Base-by-base conservation (phyloP, 2,888 invertebrate genomes). In the Halictus quadricinctus region DNA sequence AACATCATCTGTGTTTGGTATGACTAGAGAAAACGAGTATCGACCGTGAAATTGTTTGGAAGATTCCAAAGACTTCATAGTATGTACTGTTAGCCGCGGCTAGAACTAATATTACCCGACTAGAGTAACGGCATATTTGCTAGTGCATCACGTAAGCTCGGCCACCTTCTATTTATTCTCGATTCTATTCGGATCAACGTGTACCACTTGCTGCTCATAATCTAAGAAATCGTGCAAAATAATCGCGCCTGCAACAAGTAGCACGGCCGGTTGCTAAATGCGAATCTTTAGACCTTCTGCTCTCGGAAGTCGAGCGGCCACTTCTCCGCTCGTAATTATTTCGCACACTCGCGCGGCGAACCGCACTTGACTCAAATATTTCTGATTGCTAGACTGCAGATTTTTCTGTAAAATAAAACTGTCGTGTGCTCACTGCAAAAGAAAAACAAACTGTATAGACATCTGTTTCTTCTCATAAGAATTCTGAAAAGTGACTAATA, bases 81-180 rank as follows among this genome's bases (percentile, higher is more conserved):
- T 74, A 36, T 36, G 36, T 36, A 46, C 50, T 78, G 75, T 66
- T 54, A 70, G 83, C 58, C 25, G 78, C 72, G 50, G 72, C 74
- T 79, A 78, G 75, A 72, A 78, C 72, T 84, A 84, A 83, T 84
- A 83, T 79, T 84, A 83, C 72, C 64, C 50, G 78, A 66, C 46
- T 70, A 13, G 41, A 60, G 60, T 78, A 83, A 83, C 83, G 78
- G 75, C 75, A 83, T 79, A 83, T 84, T 84, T 75, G 46, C 74
- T 82, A 78, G 78, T 58, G 83, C 72, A 84, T 83, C 84, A 83
- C 84, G 84, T 75, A 84, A 84, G 84, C 84, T 83, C 75, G 75
- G 79, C 84, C 75, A 79, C 83, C 84, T 83, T 84, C 84, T 84
- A 84, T 84, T 84, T 84, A 84, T 83, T 84, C 84, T 83, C 84